Base-by-base conservation (phyloP, 1,140 invertebrate genomes). In the Macrosteles quadrilineatus region DNA sequence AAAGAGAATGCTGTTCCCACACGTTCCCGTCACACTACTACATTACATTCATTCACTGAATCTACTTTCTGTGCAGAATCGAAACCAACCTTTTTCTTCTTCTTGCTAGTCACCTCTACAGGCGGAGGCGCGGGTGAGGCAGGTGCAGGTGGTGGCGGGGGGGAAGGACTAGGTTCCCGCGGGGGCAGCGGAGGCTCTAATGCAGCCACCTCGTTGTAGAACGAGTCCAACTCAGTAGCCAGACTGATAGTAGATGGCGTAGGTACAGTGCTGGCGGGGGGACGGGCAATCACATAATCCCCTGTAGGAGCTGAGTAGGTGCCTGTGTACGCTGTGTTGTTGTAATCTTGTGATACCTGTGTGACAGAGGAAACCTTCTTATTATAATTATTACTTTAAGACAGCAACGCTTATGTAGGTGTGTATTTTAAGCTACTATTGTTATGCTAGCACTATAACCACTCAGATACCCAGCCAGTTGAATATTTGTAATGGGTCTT, bases 131-230 rank as follows among this genome's bases (percentile, higher is more conserved):
- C 43, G 32, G 78, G 77, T 25, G 70, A 55, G 36, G 57, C 40
- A 29, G 69, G 73, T 43, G 70, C 36, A 29, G 72, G 74, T 59
- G 73, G 70, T 63, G 74, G 71, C 66, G 74, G 74, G 66, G 74
- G 74, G 1, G 73, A 6, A 21, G 74, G 72, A 68, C 47, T 36
- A 31, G 71, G 27, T 1, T 31, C 9, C 47, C 25, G 57, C 63
- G 72, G 70, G 29, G 70, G 73, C 72, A 72, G 71, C 72, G 72
- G 75, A 72, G 73, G 73, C 57, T 86, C 85, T 19, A 87, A 80
- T 14, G 83, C 81, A 2, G 86, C 85, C 27, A 88, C 83, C 69
- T 88, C 86, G 14, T 79, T 87, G 73, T 88, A 88, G 77, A 88
- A 88, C 2, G 84, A 86, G 77, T 85, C 82, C 17, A 88, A 75